A percentile compares a stretch with the other conserved stretches of the same genome.
These are phyloP conservation scores for Embiotoca jacksoni DNA, from an alignment of 2,113 vertebrate genomes.

Conservation along the genomic window DNA sequence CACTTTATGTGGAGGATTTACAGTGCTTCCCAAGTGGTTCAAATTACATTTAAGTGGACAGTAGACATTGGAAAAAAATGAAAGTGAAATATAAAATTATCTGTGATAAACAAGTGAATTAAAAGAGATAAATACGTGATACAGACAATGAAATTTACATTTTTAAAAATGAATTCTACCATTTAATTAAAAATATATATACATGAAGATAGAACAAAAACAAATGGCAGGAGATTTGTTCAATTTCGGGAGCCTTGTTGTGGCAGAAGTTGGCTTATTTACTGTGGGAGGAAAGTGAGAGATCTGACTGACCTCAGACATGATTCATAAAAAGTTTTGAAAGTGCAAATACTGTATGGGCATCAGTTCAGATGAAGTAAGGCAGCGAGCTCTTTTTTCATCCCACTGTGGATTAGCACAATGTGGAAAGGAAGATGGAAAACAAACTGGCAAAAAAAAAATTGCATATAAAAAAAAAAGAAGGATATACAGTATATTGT, in stretches of 20 bases:
- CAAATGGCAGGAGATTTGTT: not conserved
- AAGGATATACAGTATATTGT: too few relatives aligned
- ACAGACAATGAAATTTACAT: too few relatives aligned
- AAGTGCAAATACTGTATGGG: not conserved
- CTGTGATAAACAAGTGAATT: not conserved
- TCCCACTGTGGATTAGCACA: slow-evolving; percentile 21
- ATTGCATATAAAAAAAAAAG: not conserved
- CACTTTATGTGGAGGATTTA: not conserved
- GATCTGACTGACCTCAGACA: slow-evolving; percentile 39
- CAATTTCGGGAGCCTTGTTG: slow-evolving; percentile 9
- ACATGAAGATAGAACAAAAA: not conserved
- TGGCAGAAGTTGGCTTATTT: slow-evolving; percentile 20
- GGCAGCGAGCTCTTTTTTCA: slow-evolving; percentile 1
- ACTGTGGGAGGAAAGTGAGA: slow-evolving; percentile 37
- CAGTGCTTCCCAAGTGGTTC: not conserved
- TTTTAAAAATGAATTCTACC: too few relatives aligned
- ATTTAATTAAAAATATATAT: not conserved
- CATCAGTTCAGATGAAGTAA: slow-evolving; percentile 20
- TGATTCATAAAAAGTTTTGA: slow-evolving; percentile 55
- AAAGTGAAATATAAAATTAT: not conserved
- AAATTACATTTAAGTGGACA: not conserved
- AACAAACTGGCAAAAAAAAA: not conserved
- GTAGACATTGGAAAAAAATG: not conserved
- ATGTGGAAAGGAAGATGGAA: slow-evolving; percentile 6
- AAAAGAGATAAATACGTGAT: too few relatives aligned